Conservation (phyloP, 1,140 invertebrate species). For the Formica selysi region DNA sequence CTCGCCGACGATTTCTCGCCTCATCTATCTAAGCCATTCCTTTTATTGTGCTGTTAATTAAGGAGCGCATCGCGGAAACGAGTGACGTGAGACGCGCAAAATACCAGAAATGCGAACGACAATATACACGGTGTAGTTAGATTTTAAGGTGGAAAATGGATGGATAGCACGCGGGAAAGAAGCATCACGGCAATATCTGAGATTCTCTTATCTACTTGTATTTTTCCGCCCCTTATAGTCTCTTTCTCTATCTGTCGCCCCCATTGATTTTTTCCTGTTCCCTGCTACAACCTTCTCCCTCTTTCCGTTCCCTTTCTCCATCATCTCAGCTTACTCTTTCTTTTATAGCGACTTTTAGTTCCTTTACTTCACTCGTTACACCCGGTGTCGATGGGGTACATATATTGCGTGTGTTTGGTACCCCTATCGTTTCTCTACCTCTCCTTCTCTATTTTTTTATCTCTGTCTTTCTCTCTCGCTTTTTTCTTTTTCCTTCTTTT, state of each 20-base stretch:
- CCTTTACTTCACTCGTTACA: slow-evolving; percentile 77
- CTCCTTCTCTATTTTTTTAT: neutral
- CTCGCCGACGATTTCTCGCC: neutral
- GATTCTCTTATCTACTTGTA: slow-evolving; percentile 51
- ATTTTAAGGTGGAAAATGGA: slow-evolving; percentile 41
- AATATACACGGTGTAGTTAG: slow-evolving; percentile 33
- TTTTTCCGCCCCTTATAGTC: slow-evolving; percentile 18
- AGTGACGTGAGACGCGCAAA: slow-evolving; percentile 17
- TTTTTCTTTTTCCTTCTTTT: slow-evolving; percentile 58
- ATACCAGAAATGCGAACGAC: slow-evolving; percentile 11
- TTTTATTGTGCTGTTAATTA: slow-evolving; percentile 37
- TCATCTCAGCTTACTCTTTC: slow-evolving; percentile 67
- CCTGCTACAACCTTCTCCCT: slow-evolving; percentile 45
- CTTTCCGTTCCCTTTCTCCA: neutral
- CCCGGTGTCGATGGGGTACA: slow-evolving; percentile 81
- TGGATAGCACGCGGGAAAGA: neutral
- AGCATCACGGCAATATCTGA: neutral
- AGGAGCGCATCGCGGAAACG: neutral
- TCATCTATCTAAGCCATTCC: slow-evolving; percentile 2
- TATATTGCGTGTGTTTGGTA: slow-evolving; percentile 79
- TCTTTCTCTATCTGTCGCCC: slow-evolving; percentile 42
- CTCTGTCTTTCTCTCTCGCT: slow-evolving; percentile 3
- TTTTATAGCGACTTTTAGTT: slow-evolving; percentile 67
- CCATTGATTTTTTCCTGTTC: slow-evolving; percentile 66
- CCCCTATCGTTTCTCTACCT: slow-evolving; percentile 57